These are phyloP conservation scores for Gadus chalcogrammus DNA, from an alignment of 2,113 vertebrate genomes.

Conservation along the genomic window DNA sequence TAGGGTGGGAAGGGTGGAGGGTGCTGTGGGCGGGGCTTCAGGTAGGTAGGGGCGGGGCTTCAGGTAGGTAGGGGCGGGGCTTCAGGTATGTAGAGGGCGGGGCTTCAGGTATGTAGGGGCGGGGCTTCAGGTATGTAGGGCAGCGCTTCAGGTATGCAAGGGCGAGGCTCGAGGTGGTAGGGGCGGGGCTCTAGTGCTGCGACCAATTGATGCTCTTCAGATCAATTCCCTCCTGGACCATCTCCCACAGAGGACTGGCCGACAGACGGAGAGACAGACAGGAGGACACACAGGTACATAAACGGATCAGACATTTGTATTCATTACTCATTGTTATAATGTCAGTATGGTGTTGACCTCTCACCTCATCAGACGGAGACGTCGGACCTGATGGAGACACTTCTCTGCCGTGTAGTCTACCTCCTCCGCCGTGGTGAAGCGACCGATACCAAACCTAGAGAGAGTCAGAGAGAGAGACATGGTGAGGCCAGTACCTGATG, in stretches of 20 bases:
- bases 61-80: no score
- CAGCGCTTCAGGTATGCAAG: no score
- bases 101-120: no score
- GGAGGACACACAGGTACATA: background rate
- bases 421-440: conserved; percentile 96
- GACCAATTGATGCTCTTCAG: conserved; percentile 98
- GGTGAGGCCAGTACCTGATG: background rate
- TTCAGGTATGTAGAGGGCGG: no score
- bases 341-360: background rate
- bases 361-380: conserved; percentile 96
- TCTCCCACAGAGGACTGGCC: conserved; percentile 95
- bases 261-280: conserved; percentile 5
- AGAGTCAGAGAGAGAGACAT: no score
- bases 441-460: conserved; percentile 92
- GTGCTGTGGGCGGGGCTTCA: no score
- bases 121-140: conserved; percentile 3
- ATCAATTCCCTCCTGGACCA: conserved; percentile 96
- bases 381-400: conserved; percentile 87
- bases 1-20: no score
- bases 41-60: no score
- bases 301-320: background rate
- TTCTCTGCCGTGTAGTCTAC: conserved; percentile 90
- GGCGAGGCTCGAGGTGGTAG: no score
- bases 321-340: no score
- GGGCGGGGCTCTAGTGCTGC: conserved; percentile 78